A percentile compares a stretch with the other conserved stretches of the same genome.
phyloP scores from a whole-genome alignment of 30 jellyfish, hydroid and myxozoan genomes.

The Clytia hemisphaerica region DNA sequence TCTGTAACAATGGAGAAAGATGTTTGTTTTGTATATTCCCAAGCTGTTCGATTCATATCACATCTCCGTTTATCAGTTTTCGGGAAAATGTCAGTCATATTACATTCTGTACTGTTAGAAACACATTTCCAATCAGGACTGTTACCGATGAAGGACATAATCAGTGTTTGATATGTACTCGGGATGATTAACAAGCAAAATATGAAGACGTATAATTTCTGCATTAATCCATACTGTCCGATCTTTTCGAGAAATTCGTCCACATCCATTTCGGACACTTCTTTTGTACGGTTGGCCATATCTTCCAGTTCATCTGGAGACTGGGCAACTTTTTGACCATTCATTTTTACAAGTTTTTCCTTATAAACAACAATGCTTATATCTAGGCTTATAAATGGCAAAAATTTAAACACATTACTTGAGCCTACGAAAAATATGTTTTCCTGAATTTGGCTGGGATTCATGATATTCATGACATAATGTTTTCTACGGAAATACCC shows the following conservation, averaged over 20 bases:
- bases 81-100: background rate
- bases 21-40: slow-evolving; percentile 59
- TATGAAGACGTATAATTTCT: slow-evolving; percentile 33
- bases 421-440: no score
- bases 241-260: slow-evolving; percentile 47
- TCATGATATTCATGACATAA: no score
- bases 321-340: no score
- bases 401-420: no score
- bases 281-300: no score
- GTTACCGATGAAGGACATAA: slow-evolving; percentile 62
- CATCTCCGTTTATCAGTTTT: background rate
- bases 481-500: no score
- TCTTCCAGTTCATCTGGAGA: no score
- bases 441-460: no score
- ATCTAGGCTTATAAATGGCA: no score
- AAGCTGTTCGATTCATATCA: slow-evolving; percentile 51
- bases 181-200: slow-evolving; percentile 73
- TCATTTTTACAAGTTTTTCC: no score
- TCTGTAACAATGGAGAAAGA: slow-evolving; percentile 74
- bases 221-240: slow-evolving; percentile 70
- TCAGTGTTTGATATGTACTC: slow-evolving; percentile 59
- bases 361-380: no score
- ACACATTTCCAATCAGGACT: slow-evolving; percentile 69
- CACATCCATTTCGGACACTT: slow-evolving; percentile 56
- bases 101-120: background rate